Evolutionary conservation across 2,113 vertebrate genomes (phyloP).

Genomic region (Trematocara unimaculatum): DNA sequence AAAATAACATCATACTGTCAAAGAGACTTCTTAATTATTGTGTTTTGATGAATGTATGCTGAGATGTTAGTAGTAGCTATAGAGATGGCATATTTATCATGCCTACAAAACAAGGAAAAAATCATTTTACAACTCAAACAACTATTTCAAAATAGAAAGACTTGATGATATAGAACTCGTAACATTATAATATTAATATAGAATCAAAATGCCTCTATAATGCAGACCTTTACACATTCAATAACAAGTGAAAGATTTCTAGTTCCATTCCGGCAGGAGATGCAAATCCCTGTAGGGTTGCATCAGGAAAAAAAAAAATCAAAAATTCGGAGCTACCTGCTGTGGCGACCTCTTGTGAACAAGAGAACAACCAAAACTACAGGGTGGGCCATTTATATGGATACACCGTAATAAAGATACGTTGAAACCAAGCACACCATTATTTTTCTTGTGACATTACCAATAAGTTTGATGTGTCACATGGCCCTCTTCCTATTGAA

Average conservation of each 20-base stretch:
- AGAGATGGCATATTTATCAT: neutral
- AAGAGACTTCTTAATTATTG: neutral
- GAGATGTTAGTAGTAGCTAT: neutral
- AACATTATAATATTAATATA: neutral
- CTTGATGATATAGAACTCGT: neutral
- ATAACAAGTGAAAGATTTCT: neutral
- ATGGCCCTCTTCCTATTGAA: too few relatives aligned
- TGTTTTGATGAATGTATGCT: neutral
- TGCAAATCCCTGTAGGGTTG: neutral
- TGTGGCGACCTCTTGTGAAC: neutral
- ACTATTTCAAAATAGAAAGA: neutral
- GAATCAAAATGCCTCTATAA: neutral
- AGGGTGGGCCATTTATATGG: too few relatives aligned
- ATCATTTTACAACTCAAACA: neutral
- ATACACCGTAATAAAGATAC: too few relatives aligned
- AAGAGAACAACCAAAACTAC: neutral
- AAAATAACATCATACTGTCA: neutral
- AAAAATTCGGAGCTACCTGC: neutral
- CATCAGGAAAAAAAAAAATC: neutral
- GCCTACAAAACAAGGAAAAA: neutral
- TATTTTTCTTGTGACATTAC: too few relatives aligned
- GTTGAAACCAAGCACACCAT: too few relatives aligned
- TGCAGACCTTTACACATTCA: neutral
- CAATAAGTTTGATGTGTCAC: too few relatives aligned
- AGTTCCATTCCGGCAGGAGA: neutral